These are phyloP conservation scores for Chamaedrilus cognettii DNA, from an alignment of 2,888 invertebrate genomes.

Conservation along the genomic window DNA sequence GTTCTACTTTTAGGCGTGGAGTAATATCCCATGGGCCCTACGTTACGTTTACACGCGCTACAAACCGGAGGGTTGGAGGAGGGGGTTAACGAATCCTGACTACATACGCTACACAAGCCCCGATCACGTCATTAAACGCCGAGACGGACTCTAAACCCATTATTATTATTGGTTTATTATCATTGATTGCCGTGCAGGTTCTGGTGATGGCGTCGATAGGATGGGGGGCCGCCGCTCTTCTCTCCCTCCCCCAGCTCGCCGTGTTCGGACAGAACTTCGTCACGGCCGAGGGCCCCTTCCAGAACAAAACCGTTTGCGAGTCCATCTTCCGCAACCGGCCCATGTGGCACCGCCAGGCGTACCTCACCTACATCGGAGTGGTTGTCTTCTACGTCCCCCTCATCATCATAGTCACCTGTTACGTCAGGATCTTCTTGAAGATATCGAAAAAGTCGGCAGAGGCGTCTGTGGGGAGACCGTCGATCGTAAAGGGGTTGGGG, in stretches of 20 bases:
- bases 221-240: constrained; percentile 46
- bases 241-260: constrained; percentile 49
- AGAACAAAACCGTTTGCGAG: constrained; percentile 47
- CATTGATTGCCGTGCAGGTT: constrained; percentile 42
- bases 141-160: no score
- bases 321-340: constrained; percentile 50
- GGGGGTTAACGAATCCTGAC: neutral
- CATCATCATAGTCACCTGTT: constrained; percentile 50
- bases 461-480: no score
- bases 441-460: constrained; percentile 52
- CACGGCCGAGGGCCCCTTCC: constrained; percentile 27
- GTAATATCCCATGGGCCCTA: no score
- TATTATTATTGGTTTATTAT: no score
- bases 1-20: no score
- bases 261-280: constrained; percentile 45
- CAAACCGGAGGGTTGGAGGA: no score
- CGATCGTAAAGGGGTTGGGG: no score
- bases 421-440: constrained; percentile 55
- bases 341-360: constrained; percentile 47
- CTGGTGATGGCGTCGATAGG: constrained; percentile 47
- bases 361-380: constrained; percentile 46
- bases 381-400: constrained; percentile 54
- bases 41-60: no score
- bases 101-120: neutral
- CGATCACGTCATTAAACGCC: no score